Evolutionary conservation across 2,113 vertebrate genomes (phyloP).

Genomic region (Acrocephalus arundinaceus): DNA sequence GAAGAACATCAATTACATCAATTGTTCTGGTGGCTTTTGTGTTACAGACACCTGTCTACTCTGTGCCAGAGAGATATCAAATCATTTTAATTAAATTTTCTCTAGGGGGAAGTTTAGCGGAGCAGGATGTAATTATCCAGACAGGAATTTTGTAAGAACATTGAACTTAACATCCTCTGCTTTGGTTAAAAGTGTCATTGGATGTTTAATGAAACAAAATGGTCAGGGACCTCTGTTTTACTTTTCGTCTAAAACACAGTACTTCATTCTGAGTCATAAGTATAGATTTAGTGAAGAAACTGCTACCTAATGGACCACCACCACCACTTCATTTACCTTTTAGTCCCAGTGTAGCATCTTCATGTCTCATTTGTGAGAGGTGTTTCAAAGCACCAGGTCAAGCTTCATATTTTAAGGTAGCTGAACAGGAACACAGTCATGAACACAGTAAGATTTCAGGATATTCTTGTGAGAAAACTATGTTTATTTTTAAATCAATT

Average conservation of each 20-base stretch:
- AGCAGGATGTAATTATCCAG: conserved; percentile 41
- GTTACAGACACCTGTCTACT: conserved; percentile 38
- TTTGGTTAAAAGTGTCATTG: not conserved
- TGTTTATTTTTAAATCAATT: not conserved
- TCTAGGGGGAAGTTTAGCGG: conserved; percentile 3
- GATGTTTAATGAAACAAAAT: conserved; percentile 43
- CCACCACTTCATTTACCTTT: not conserved
- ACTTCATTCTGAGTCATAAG: not conserved
- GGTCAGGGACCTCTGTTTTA: not conserved
- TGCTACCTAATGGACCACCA: not conserved
- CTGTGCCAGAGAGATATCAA: conserved; percentile 4
- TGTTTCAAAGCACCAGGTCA: not conserved
- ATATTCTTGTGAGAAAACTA: not conserved
- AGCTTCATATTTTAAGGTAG: not conserved
- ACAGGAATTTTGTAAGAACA: conserved; percentile 38
- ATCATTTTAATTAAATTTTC: conserved; percentile 55
- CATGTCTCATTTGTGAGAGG: not conserved
- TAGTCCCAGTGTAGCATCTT: not conserved
- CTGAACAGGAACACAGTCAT: not conserved
- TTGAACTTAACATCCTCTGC: not conserved
- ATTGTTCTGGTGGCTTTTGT: conserved; percentile 8
- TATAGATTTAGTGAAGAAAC: not conserved
- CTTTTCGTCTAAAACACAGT: not conserved
- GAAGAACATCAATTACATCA: not conserved
- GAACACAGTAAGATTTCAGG: not conserved